phyloP scores from a whole-genome alignment of 1,140 invertebrate species.

The Hirudo medicinalis region DNA sequence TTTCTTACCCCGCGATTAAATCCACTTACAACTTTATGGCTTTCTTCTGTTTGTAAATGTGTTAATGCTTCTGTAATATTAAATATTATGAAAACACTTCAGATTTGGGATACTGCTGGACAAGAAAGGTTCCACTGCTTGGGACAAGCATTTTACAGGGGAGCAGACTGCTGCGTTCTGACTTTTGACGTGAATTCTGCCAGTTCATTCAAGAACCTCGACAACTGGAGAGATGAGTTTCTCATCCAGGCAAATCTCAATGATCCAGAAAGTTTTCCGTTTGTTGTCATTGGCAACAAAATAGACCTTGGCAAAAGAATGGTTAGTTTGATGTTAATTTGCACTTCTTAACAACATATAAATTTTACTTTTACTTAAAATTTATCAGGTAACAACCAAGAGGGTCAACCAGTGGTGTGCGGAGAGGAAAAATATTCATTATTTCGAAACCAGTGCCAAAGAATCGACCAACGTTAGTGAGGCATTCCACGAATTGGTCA shows the following conservation, averaged over 20 bases:
- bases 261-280: conserved; percentile 97
- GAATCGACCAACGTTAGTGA: conserved; percentile 94
- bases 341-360: not conserved
- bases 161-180: conserved; percentile 96
- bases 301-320: conserved; percentile 90
- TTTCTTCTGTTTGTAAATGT: not conserved
- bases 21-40: not conserved
- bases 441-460: conserved; percentile 97
- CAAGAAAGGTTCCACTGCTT: conserved; percentile 84
- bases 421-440: conserved; percentile 92
- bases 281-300: conserved; percentile 98
- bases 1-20: no score
- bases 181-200: conserved; percentile 93
- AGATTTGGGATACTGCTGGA: conserved; percentile 99
- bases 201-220: conserved; percentile 92
- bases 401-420: conserved; percentile 96
- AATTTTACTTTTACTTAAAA: not conserved
- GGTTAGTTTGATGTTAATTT: conserved; percentile 46
- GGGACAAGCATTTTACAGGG: conserved; percentile 96
- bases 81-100: not conserved
- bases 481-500: conserved; percentile 93
- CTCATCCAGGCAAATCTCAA: conserved; percentile 84
- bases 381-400: conserved; percentile 66
- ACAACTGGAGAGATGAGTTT: conserved; percentile 98
- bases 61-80: not conserved